Percentiles rank a stretch among this genome's conserved stretches.
phyloP scores from a whole-genome alignment of 2,113 vertebrate species.

The Phycodurus eques region DNA sequence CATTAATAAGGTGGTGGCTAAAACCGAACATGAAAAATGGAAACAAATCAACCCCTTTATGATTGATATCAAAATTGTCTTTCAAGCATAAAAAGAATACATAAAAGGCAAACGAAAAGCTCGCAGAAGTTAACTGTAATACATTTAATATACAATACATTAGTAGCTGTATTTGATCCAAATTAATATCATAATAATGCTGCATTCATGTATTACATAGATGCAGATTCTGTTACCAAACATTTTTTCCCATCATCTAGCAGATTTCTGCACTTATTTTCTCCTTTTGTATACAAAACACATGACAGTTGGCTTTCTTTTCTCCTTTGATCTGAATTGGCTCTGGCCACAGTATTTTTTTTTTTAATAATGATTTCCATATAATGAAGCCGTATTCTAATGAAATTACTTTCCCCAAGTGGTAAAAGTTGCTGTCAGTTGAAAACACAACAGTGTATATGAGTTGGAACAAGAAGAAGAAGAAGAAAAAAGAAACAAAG shows the following conservation, averaged over 20 bases:
- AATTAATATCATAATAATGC: background rate
- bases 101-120: background rate
- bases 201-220: background rate
- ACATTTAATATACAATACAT: background rate
- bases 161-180: background rate
- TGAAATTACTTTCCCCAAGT: background rate
- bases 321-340: background rate
- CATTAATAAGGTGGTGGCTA: background rate
- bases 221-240: background rate
- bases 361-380: background rate
- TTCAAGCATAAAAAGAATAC: no score
- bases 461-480: slow-evolving; percentile 8
- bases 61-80: background rate
- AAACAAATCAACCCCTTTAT: background rate
- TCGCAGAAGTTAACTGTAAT: background rate
- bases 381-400: background rate
- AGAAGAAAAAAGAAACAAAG: background rate
- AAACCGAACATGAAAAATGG: background rate
- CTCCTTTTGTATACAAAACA: background rate
- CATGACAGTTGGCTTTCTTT: background rate
- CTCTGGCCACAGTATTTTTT: background rate
- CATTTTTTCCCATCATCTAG: background rate
- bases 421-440: slow-evolving; percentile 12
- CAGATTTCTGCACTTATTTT: background rate
- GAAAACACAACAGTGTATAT: slow-evolving; percentile 39